Evolutionary conservation across 2,113 vertebrate genomes (phyloP).

Genomic region (Galbula dea): DNA sequence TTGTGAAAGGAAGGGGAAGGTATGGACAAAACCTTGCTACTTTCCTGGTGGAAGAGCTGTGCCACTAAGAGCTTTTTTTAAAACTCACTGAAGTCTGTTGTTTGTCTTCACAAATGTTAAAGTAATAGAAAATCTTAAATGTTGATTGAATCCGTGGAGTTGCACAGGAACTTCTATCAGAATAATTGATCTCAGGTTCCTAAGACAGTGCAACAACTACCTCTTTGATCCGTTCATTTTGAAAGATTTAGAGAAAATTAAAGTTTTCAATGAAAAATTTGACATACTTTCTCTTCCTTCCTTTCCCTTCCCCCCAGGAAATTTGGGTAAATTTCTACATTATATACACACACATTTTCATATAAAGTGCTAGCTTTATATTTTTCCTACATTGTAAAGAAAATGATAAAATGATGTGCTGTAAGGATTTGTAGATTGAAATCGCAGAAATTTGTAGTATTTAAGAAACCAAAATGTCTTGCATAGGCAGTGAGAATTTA

Average conservation of each 20-base stretch:
- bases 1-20: background rate
- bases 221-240: background rate
- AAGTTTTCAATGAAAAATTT: background rate
- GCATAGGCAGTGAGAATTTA: background rate
- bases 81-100: background rate
- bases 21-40: background rate
- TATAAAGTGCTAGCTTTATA: background rate
- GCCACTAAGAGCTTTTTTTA: background rate
- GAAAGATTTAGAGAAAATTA: background rate
- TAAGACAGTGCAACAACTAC: background rate
- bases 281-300: too few relatives aligned
- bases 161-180: too few relatives aligned
- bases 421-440: background rate
- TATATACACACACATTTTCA: background rate
- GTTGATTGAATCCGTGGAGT: background rate
- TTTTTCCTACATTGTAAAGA: background rate
- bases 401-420: background rate
- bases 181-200: background rate
- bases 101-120: background rate
- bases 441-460: background rate
- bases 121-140: background rate
- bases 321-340: fast-evolving
- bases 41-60: background rate
- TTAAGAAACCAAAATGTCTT: background rate
- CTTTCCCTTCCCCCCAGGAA: background rate